Conservation (phyloP, 2,888 invertebrate genomes). For the Torymus auratus region DNA sequence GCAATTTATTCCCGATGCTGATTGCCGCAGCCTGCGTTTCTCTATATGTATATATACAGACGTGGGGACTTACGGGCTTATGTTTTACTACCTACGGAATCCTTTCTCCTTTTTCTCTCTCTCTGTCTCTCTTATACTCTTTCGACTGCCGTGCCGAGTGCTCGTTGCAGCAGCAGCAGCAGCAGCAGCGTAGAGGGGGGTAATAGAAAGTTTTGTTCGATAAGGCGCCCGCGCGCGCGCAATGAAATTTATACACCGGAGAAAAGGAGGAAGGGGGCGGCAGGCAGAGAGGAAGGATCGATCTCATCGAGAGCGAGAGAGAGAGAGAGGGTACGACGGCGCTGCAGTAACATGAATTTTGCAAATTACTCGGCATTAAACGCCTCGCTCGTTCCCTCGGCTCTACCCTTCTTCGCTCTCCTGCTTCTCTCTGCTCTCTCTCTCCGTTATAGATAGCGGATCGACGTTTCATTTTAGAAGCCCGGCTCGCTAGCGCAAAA, state of each 20-base stretch:
- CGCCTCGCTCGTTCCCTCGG: background rate
- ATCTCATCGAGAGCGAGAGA: slow-evolving; percentile 2
- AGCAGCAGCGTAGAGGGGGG: background rate
- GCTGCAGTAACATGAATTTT: slow-evolving; percentile 22
- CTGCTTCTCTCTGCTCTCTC: too few relatives aligned
- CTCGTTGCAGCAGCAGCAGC: slow-evolving; percentile 10
- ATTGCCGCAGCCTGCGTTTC: slow-evolving; percentile 16
- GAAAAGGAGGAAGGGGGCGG: background rate
- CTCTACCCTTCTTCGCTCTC: too few relatives aligned
- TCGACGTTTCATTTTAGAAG: background rate
- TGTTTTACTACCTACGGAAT: slow-evolving; percentile 17
- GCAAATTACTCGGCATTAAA: slow-evolving; percentile 33
- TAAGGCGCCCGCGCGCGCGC: slow-evolving; percentile 14
- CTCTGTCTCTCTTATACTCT: background rate
- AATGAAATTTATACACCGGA: slow-evolving; percentile 34
- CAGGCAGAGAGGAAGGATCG: slow-evolving; percentile 5
- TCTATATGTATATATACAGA: background rate
- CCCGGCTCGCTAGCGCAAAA: too few relatives aligned
- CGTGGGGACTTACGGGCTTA: slow-evolving; percentile 10
- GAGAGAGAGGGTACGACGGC: too few relatives aligned
- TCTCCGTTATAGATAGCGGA: background rate
- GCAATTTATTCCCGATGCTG: slow-evolving; percentile 34
- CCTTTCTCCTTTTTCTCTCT: background rate
- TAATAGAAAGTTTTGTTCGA: slow-evolving; percentile 44
- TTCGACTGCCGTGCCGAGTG: background rate